Percentiles rank a stretch among this genome's conserved stretches.
phyloP scores from a whole-genome alignment of 1,140 invertebrate species.

The Drosophila watanabei region DNA sequence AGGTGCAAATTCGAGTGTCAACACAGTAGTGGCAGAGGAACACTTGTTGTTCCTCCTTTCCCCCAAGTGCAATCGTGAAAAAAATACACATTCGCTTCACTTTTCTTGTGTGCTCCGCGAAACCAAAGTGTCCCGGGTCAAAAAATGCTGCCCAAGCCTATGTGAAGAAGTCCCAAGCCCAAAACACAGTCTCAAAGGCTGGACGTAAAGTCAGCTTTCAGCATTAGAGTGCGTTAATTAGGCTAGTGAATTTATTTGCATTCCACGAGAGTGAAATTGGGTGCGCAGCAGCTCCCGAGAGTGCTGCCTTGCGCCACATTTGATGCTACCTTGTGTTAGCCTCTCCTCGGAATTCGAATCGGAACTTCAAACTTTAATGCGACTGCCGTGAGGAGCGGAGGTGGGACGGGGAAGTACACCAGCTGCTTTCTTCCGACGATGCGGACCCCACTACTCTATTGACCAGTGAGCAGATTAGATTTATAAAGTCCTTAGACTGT shows the following conservation, averaged over 20 bases:
- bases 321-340: slow-evolving; percentile 30
- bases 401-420: not conserved
- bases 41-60: slow-evolving; percentile 33
- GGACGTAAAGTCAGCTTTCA: not conserved
- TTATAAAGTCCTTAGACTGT: not conserved
- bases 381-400: not conserved
- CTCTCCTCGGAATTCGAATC: slow-evolving; percentile 14
- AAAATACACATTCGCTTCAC: not conserved
- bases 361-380: slow-evolving; percentile 23
- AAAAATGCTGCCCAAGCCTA: not conserved
- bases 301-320: slow-evolving; percentile 30
- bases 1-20: slow-evolving; percentile 7
- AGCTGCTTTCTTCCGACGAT: not conserved
- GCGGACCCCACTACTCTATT: not conserved
- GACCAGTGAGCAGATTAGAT: not conserved
- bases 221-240: slow-evolving; percentile 21
- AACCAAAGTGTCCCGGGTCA: not conserved
- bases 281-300: slow-evolving; percentile 47
- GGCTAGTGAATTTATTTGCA: slow-evolving; percentile 27
- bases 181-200: not conserved
- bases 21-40: not conserved
- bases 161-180: slow-evolving; percentile 2
- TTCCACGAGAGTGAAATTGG: slow-evolving; percentile 33
- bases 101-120: not conserved
- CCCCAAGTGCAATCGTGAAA: not conserved